Evolutionary conservation across 2,113 vertebrate species (phyloP).

Genomic region (Micronycteris hirsuta): DNA sequence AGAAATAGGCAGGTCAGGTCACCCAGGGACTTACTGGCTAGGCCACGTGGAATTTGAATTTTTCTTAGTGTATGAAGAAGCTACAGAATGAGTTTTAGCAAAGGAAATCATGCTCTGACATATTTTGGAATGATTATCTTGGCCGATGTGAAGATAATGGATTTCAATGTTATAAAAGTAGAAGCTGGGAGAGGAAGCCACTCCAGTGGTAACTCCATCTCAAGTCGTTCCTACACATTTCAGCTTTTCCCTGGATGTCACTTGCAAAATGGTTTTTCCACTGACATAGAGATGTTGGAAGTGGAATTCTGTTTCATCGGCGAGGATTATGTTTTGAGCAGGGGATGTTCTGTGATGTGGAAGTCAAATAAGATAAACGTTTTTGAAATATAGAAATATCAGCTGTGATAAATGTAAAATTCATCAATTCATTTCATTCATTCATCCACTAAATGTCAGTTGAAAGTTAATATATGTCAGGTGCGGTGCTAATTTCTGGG

Average conservation of each 20-base stretch:
- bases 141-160: neutral
- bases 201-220: neutral
- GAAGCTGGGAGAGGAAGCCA: neutral
- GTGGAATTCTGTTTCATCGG: neutral
- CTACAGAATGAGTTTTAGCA: neutral
- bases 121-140: neutral
- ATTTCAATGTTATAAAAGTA: slow-evolving; percentile 2
- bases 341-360: neutral
- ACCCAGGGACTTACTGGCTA: neutral
- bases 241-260: neutral
- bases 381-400: neutral
- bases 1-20: neutral
- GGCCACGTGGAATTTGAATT: neutral
- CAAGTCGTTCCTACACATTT: neutral
- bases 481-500: neutral
- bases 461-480: neutral
- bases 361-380: neutral
- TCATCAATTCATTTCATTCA: neutral
- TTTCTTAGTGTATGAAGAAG: neutral
- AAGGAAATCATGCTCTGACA: neutral
- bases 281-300: neutral
- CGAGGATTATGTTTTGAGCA: neutral
- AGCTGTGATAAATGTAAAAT: neutral
- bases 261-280: neutral
- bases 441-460: neutral